Conservation (phyloP, 1,140 invertebrate genomes). For the Plutomurus gul region DNA sequence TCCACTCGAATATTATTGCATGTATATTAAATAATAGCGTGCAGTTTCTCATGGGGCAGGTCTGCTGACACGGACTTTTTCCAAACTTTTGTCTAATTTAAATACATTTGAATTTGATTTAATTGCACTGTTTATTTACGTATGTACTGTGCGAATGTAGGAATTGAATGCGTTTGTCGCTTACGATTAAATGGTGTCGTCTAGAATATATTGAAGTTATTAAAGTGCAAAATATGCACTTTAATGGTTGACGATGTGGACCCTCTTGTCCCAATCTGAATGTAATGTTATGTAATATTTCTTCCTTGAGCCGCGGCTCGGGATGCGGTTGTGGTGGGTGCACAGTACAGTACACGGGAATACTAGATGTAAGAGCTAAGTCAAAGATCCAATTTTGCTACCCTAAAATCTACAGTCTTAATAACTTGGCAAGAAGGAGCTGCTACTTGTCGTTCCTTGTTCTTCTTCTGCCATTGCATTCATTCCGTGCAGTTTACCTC, state of each 20-base stretch:
- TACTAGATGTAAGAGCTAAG: not conserved
- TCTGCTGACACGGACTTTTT: not conserved
- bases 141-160: no score
- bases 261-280: constrained; percentile 16
- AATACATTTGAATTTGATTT: not conserved
- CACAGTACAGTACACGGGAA: not conserved
- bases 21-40: not conserved
- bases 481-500: not conserved
- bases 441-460: no score
- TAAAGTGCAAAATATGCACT: constrained; percentile 22
- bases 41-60: not conserved
- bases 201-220: not conserved
- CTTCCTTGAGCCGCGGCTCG: not conserved
- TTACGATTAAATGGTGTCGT: not conserved
- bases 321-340: not conserved
- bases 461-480: not conserved
- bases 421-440: not conserved
- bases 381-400: not conserved
- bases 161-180: not conserved
- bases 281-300: constrained; percentile 18
- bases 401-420: not conserved
- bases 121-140: no score
- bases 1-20: not conserved
- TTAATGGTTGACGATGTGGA: not conserved
- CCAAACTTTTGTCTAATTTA: not conserved